A percentile compares a stretch with the other conserved stretches of the same genome.
These are phyloP conservation scores for Cololabis saira DNA, from an alignment of 2,113 vertebrate genomes.

Conservation along the genomic window DNA sequence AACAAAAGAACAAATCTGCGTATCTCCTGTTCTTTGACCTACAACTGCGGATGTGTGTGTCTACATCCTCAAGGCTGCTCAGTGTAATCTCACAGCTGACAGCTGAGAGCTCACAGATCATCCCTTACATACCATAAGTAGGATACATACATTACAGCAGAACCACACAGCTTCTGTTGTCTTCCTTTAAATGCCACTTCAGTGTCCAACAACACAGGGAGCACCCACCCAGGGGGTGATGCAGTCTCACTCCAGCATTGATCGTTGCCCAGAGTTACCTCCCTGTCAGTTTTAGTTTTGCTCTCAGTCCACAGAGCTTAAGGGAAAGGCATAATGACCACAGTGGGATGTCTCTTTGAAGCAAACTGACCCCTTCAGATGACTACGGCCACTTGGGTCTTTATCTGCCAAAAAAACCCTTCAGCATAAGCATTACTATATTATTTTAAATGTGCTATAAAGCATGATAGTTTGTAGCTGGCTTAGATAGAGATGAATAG, in stretches of 20 bases:
- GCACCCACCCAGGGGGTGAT: slow-evolving; percentile 12
- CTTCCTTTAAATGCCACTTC: slow-evolving; percentile 18
- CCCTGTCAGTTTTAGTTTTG: slow-evolving; percentile 44
- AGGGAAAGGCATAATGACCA: slow-evolving; percentile 35
- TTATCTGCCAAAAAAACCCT: slow-evolving; percentile 16
- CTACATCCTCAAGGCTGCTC: neutral
- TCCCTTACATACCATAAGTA: slow-evolving; percentile 13
- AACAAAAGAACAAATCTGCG: slow-evolving; percentile 17
- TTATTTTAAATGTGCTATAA: slow-evolving; percentile 9
- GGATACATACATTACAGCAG: slow-evolving; percentile 8
- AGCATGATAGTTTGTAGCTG: slow-evolving; percentile 11
- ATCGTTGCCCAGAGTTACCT: slow-evolving; percentile 57
- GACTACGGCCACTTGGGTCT: slow-evolving; percentile 47
- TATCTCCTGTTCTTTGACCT: slow-evolving; percentile 7
- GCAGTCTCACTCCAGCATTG: slow-evolving; percentile 22
- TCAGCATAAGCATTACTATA: slow-evolving; percentile 14
- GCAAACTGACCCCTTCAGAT: slow-evolving; percentile 49
- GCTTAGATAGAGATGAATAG: slow-evolving; percentile 8
- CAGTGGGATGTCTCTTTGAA: slow-evolving; percentile 35
- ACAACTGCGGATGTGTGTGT: slow-evolving; percentile 22
- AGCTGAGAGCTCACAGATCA: slow-evolving; percentile 38
- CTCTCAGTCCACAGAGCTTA: slow-evolving; percentile 32
- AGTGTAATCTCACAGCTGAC: neutral
- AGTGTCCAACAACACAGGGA: slow-evolving; percentile 12
- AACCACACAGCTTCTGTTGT: slow-evolving; percentile 4